Base-by-base conservation (phyloP, 2,888 invertebrate genomes). In the Microplitis deprimator region DNA sequence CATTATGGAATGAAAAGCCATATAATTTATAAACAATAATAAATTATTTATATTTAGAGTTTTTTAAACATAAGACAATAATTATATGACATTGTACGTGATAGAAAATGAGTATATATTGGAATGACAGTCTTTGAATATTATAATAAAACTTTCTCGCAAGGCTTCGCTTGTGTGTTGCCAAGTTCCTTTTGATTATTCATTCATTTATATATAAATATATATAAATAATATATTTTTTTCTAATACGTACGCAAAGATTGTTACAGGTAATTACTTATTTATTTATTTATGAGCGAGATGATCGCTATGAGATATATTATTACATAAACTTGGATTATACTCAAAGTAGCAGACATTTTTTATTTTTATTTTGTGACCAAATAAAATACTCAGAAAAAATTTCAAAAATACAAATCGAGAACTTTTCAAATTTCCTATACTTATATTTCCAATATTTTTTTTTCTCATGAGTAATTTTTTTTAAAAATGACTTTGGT, bases 1-100 rank as follows among this genome's bases (percentile, higher is more conserved):
- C 70, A 41, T 17, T 68, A 61, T 78, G 71, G 72, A 78, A 75
- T 75, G 68, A 77, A 75, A 29, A 60, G 60, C 60, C 75, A 20
- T 62, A 61, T 68, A 68, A 72, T 41, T 68, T 60, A 16, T 8
- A 17, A 16, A 72, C 39, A 29, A 68, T 29, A 60, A 50, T 50
- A 50, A 50, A 50, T 50, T 8, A 50, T 16, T 41, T 41, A 16
- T 39, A 16, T 17, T 39, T 17, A 17, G 1, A 29, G 3, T 50
- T 50, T 10, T 8, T 8, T 10, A 13, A 50, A 50, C 3, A 50
- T 0, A 10, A 13, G 6, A 4, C 8, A 4, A 50, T 4, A 50
- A 50, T 50, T 50, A 50, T 50, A 50, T 50, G 50, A 50, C 8
- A 5, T 50, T 50, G 29, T 29, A 29, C 29, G 29, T 29, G 50